These are phyloP conservation scores for Xanthia togata DNA, from an alignment of 2,888 invertebrate genomes.

Conservation along the genomic window DNA sequence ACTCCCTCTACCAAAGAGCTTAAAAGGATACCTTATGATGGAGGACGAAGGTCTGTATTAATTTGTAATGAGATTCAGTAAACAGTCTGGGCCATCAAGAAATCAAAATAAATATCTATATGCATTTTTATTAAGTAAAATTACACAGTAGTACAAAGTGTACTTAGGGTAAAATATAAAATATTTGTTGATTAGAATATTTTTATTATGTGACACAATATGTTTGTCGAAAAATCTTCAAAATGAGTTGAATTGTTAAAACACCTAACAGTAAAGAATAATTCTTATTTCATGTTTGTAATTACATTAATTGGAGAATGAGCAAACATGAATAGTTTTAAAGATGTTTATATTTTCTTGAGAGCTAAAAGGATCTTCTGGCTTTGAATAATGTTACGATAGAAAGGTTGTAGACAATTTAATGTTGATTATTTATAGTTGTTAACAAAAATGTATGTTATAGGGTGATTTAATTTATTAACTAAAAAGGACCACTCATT, in stretches of 20 bases:
- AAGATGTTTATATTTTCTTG: slow-evolving; percentile 20
- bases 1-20: slow-evolving; percentile 89
- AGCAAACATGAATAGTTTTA: slow-evolving; percentile 16
- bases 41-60: slow-evolving; percentile 82
- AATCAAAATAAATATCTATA: slow-evolving; percentile 46
- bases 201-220: slow-evolving; percentile 57
- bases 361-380: not conserved
- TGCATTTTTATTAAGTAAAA: slow-evolving; percentile 67
- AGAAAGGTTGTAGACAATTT: slow-evolving; percentile 30
- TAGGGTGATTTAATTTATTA: slow-evolving; percentile 10
- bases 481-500: slow-evolving; percentile 39
- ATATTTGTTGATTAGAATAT: slow-evolving; percentile 66
- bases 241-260: slow-evolving; percentile 43
- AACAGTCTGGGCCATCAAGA: slow-evolving; percentile 33
- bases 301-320: slow-evolving; percentile 43
- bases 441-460: slow-evolving; percentile 34
- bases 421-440: slow-evolving; percentile 58
- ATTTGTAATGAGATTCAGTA: slow-evolving; percentile 31
- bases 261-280: slow-evolving; percentile 21
- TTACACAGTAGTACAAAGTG: slow-evolving; percentile 78
- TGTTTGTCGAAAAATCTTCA: slow-evolving; percentile 53
- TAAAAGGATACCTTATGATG: slow-evolving; percentile 91
- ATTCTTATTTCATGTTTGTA: slow-evolving; percentile 28
- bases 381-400: slow-evolving; percentile 25
- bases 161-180: slow-evolving; percentile 78